phyloP scores from a whole-genome alignment of 2,113 vertebrate genomes.

The Trematocara stigmaticum region DNA sequence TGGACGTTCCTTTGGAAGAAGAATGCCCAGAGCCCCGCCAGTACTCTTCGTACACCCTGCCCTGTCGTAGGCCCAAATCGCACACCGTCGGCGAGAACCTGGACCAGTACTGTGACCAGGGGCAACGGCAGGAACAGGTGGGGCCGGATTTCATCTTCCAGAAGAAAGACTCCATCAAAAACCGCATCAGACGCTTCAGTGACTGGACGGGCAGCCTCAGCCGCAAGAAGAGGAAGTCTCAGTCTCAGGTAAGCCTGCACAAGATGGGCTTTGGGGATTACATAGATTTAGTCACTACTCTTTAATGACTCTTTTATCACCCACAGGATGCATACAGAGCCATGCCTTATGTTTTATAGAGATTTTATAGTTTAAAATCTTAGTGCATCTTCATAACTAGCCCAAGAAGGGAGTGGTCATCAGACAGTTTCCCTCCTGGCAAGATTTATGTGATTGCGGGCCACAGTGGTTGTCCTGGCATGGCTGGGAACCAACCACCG shows the following conservation, averaged over 20 bases:
- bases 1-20: constrained; percentile 80
- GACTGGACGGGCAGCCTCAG: constrained; percentile 96
- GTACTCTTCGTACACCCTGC: constrained; percentile 89
- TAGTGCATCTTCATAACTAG: neutral
- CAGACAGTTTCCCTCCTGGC: constrained; percentile 14
- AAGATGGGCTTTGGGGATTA: neutral
- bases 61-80: constrained; percentile 82
- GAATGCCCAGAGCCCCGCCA: constrained; percentile 72
- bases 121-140: constrained; percentile 33
- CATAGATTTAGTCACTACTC: neutral
- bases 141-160: constrained; percentile 68
- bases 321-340: neutral
- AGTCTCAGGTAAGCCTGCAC: constrained; percentile 77
- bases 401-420: neutral
- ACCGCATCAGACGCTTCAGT: constrained; percentile 86
- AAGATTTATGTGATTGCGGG: constrained; percentile 2
- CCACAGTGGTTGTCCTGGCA: constrained; percentile 40
- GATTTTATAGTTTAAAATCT: neutral
- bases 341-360: neutral
- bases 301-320: neutral
- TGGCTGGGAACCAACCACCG: constrained; percentile 17
- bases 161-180: constrained; percentile 86
- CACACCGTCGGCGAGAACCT: constrained; percentile 44
- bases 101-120: constrained; percentile 25
- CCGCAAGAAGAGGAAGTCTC: constrained; percentile 87